Percentiles rank a stretch among this genome's conserved stretches.
Evolutionary conservation across 2,888 invertebrate genomes (phyloP).

Genomic region (Conomelus anceps): DNA sequence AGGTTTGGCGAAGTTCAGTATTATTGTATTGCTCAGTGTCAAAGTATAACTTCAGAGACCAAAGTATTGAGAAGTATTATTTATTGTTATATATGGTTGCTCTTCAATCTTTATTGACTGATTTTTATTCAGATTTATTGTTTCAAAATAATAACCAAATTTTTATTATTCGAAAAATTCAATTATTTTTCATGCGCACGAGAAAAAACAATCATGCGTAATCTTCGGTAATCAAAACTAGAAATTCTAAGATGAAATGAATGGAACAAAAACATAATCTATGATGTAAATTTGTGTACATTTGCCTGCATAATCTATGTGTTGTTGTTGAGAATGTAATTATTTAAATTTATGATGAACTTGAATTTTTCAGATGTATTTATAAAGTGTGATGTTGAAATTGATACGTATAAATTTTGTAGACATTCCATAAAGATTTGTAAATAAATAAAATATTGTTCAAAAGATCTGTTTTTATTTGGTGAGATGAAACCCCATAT

Average conservation of each 20-base stretch:
- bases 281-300: not conserved
- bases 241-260: not conserved
- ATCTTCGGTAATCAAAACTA: not conserved
- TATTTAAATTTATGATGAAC: not conserved
- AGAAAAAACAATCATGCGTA: not conserved
- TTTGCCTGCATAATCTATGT: not conserved
- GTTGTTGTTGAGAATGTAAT: not conserved
- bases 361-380: not conserved
- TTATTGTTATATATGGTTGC: too few relatives aligned
- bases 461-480: too few relatives aligned
- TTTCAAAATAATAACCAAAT: too few relatives aligned
- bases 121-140: too few relatives aligned
- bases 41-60: too few relatives aligned
- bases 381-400: not conserved
- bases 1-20: too few relatives aligned
- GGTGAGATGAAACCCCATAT: too few relatives aligned
- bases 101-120: too few relatives aligned
- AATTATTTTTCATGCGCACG: too few relatives aligned
- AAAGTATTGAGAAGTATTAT: too few relatives aligned
- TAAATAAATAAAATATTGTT: not conserved
- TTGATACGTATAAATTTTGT: not conserved
- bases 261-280: not conserved
- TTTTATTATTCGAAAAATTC: too few relatives aligned
- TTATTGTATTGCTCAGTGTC: too few relatives aligned
- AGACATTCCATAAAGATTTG: not conserved